These are phyloP conservation scores for Teleopsis dalmanni DNA, from an alignment of 1,140 invertebrate genomes.

Conservation along the genomic window DNA sequence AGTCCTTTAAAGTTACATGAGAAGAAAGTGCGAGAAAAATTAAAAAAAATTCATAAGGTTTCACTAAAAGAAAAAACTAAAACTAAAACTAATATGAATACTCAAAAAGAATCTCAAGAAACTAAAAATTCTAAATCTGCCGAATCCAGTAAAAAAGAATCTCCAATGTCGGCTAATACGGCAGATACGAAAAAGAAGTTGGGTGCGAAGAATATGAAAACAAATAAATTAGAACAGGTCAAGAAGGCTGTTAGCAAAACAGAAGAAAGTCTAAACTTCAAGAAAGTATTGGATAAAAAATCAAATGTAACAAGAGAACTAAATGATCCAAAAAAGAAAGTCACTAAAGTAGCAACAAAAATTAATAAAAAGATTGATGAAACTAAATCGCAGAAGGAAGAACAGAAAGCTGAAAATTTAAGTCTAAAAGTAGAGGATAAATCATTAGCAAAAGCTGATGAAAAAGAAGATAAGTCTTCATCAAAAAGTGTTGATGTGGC, in stretches of 20 bases:
- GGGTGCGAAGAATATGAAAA: background rate
- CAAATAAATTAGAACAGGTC: background rate
- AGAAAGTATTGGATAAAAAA: background rate
- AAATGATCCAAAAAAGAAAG: background rate
- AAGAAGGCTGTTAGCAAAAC: background rate
- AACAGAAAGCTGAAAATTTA: background rate
- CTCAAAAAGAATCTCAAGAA: background rate
- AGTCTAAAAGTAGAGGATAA: background rate
- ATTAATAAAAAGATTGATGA: background rate
- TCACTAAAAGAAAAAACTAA: background rate
- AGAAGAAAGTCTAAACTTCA: background rate
- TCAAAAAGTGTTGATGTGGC: too few species aligned
- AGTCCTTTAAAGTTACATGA: slow-evolving; percentile 17
- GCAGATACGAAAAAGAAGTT: background rate
- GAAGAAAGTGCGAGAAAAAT: background rate
- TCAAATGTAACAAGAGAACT: background rate
- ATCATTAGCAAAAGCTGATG: too few species aligned
- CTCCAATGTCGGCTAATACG: too few species aligned
- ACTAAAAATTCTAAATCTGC: too few species aligned
- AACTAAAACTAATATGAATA: background rate
- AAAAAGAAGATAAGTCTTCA: too few species aligned
- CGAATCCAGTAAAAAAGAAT: too few species aligned
- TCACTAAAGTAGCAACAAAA: background rate
- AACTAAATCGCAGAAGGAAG: background rate
- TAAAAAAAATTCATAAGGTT: background rate